These are phyloP conservation scores for Luperina testacea DNA, from an alignment of 2,888 invertebrate genomes.

Conservation along the genomic window DNA sequence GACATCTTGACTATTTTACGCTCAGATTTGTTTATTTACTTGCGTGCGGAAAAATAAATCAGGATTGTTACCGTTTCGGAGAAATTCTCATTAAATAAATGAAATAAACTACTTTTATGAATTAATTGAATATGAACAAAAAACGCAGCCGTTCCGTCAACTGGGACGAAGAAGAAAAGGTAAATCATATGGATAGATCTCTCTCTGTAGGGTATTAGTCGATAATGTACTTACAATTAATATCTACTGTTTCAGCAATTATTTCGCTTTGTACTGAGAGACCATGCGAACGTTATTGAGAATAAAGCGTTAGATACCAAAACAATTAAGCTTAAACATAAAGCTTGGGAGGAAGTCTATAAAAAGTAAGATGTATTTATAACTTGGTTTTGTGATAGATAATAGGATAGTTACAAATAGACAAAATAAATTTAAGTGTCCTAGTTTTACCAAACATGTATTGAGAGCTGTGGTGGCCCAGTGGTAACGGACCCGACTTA, in stretches of 20 bases:
- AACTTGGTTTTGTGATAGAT: neutral
- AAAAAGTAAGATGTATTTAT: constrained; percentile 11
- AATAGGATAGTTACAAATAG: no score
- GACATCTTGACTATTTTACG: neutral
- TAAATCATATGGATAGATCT: neutral
- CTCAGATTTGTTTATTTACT: constrained; percentile 1
- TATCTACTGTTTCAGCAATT: constrained; percentile 12
- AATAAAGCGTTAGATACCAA: constrained; percentile 12
- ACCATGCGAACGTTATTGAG: constrained; percentile 11
- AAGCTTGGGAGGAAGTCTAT: constrained; percentile 13
- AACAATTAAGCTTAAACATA: constrained; percentile 16
- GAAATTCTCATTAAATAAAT: neutral
- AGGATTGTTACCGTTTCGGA: neutral
- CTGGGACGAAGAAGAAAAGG: constrained; percentile 16
- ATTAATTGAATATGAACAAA: constrained; percentile 1
- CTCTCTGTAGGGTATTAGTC: no score
- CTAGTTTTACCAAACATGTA: no score
- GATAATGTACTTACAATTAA: no score
- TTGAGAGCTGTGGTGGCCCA: no score
- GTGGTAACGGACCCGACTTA: no score
- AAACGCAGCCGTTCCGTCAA: constrained; percentile 9
- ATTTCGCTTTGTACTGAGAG: constrained; percentile 6
- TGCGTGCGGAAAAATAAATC: neutral
- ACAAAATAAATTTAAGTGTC: no score
- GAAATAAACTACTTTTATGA: neutral